Percentiles rank a stretch among this genome's conserved stretches.
Conservation (phyloP, 2,113 vertebrate genomes). For the Todiramphus chloris region DNA sequence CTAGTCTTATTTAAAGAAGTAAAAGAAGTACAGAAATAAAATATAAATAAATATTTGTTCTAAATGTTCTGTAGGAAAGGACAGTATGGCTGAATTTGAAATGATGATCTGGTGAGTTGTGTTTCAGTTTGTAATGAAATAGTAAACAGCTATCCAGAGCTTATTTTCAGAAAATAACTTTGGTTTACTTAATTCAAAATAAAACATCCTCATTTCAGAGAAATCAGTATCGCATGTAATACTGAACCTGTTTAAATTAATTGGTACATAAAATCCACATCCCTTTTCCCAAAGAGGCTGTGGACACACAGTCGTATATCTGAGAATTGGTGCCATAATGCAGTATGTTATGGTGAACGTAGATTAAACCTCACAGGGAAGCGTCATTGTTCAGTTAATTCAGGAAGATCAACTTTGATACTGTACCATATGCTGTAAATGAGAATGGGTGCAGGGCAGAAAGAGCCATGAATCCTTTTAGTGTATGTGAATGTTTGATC, state of each 20-base stretch:
- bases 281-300: neutral
- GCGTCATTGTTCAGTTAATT: slow-evolving; percentile 8
- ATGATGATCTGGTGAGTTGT: neutral
- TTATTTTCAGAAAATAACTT: neutral
- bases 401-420: slow-evolving; percentile 1
- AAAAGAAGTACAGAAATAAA: neutral
- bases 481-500: neutral
- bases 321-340: neutral
- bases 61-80: neutral
- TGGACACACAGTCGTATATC: neutral
- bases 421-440: neutral
- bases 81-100: neutral
- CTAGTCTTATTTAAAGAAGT: neutral
- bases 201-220: neutral
- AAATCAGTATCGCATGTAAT: neutral
- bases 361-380: neutral
- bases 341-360: neutral
- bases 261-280: neutral
- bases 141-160: neutral
- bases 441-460: neutral
- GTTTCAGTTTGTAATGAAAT: neutral
- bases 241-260: neutral
- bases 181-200: neutral
- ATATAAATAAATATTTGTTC: neutral
- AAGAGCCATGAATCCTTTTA: neutral